These are phyloP conservation scores for Phania funesta DNA, from an alignment of 2,888 invertebrate genomes.

Conservation along the genomic window DNA sequence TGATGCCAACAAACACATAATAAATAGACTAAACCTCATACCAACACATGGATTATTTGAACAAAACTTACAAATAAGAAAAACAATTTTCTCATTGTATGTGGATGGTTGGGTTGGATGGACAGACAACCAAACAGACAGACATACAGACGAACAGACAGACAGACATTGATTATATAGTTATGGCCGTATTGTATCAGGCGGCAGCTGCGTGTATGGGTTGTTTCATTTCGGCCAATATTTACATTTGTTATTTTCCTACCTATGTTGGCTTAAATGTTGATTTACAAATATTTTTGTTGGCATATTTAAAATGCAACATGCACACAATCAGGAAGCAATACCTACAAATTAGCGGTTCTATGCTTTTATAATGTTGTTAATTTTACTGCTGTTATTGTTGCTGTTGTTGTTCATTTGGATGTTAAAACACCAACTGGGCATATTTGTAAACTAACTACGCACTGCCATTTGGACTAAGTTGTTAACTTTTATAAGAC, in stretches of 20 bases:
- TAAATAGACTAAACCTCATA: slow-evolving; percentile 57
- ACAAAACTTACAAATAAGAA: slow-evolving; percentile 23
- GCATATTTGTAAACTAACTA: not conserved
- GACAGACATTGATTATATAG: not conserved
- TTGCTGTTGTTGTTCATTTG: not conserved
- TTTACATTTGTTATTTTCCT: slow-evolving; percentile 33
- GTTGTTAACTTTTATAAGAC: slow-evolving; percentile 2
- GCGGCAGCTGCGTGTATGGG: slow-evolving; percentile 55
- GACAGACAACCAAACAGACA: not conserved
- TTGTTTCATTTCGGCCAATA: slow-evolving; percentile 44
- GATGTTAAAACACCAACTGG: not conserved
- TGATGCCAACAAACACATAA: slow-evolving; percentile 9
- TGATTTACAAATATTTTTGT: slow-evolving; percentile 62
- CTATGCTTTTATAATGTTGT: slow-evolving; percentile 15
- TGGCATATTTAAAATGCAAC: slow-evolving; percentile 76
- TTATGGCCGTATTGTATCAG: slow-evolving; percentile 53
- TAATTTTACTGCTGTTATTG: not conserved
- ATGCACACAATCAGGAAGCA: slow-evolving; percentile 68
- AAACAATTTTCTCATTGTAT: slow-evolving; percentile 38
- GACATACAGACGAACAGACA: slow-evolving; percentile 55
- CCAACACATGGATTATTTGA: slow-evolving; percentile 48
- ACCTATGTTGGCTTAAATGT: slow-evolving; percentile 67
- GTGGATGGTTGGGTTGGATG: slow-evolving; percentile 66
- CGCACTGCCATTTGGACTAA: slow-evolving; percentile 18
- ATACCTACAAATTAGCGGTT: slow-evolving; percentile 66